Percentiles rank a stretch among this genome's conserved stretches.
Conservation (phyloP, 2,888 invertebrate species). For the Vesta saturnalis region DNA sequence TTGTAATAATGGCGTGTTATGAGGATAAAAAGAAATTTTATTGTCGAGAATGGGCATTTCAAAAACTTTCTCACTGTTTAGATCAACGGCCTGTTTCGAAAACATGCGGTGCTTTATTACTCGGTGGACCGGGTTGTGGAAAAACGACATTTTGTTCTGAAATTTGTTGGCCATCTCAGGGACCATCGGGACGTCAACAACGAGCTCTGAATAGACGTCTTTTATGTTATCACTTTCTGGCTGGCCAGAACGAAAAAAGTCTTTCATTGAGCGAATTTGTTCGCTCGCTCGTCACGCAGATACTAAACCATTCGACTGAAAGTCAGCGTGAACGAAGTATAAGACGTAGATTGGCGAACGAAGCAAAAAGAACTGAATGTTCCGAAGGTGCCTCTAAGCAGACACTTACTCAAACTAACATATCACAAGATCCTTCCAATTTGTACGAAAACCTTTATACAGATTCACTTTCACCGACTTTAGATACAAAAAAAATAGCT, state of each 20-base stretch:
- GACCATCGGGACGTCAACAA: constrained; percentile 75
- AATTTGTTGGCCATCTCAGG: constrained; percentile 75
- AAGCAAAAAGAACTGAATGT: constrained; percentile 27
- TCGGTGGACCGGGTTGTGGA: constrained; percentile 91
- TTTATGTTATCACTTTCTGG: constrained; percentile 88
- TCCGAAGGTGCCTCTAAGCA: constrained; percentile 28
- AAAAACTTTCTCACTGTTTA: constrained; percentile 90
- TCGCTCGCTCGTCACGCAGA: constrained; percentile 83
- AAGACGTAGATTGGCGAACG: constrained; percentile 54
- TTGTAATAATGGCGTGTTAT: constrained; percentile 52
- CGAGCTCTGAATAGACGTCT: constrained; percentile 79
- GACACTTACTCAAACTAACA: constrained; percentile 40
- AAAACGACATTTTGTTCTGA: constrained; percentile 92
- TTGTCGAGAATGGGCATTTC: constrained; percentile 96
- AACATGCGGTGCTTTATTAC: constrained; percentile 87
- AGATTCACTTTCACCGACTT: constrained; percentile 50
- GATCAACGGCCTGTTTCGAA: constrained; percentile 88
- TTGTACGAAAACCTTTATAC: constrained; percentile 56
- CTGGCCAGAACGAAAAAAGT: constrained; percentile 86
- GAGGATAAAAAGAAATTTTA: constrained; percentile 81
- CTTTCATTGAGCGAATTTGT: constrained; percentile 88
- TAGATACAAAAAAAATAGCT: constrained; percentile 47
- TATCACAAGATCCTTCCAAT: constrained; percentile 50
- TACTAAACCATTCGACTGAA: constrained; percentile 75
- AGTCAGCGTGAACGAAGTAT: constrained; percentile 62